These are phyloP conservation scores for Escarpia spicata DNA, from an alignment of 2,888 invertebrate genomes.

Conservation along the genomic window DNA sequence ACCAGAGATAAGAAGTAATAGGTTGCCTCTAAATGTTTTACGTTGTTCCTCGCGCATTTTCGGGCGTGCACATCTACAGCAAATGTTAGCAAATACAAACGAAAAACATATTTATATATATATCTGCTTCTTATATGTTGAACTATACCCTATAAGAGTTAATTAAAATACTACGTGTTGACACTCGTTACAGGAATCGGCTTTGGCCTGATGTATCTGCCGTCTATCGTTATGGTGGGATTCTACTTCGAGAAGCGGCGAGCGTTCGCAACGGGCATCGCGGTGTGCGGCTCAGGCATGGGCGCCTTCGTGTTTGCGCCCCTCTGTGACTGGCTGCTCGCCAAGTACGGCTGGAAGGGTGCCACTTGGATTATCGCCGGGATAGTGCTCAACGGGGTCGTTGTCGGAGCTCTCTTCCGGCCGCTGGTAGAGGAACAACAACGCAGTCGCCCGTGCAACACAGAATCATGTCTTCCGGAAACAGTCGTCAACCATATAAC, in stretches of 20 bases:
- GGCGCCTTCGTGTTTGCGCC: slow-evolving; percentile 90
- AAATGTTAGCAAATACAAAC: too few species aligned
- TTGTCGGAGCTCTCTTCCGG: slow-evolving; percentile 84
- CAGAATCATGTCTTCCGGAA: not conserved
- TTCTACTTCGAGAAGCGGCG: slow-evolving; percentile 97
- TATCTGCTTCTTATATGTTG: too few species aligned
- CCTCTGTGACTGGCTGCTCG: slow-evolving; percentile 75
- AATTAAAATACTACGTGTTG: not conserved
- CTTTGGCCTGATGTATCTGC: slow-evolving; percentile 93
- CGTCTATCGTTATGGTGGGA: slow-evolving; percentile 93
- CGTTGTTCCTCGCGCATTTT: not conserved
- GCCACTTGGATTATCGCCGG: slow-evolving; percentile 83
- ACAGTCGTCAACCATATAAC: not conserved
- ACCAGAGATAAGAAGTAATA: not conserved
- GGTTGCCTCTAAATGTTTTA: not conserved
- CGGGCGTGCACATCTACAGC: not conserved
- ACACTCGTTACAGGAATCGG: slow-evolving; percentile 79
- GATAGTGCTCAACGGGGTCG: slow-evolving; percentile 78
- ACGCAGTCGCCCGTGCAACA: not conserved
- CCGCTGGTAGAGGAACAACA: slow-evolving; percentile 73
- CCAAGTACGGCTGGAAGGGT: slow-evolving; percentile 77
- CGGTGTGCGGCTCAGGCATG: slow-evolving; percentile 95
- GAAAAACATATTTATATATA: too few species aligned
- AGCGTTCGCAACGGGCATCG: slow-evolving; percentile 93
- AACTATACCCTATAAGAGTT: too few species aligned